Evolutionary conservation across 2,888 invertebrate species (phyloP), one percentile per base, ranked within the genome.

Genomic region (Dioctria linearis): DNA sequence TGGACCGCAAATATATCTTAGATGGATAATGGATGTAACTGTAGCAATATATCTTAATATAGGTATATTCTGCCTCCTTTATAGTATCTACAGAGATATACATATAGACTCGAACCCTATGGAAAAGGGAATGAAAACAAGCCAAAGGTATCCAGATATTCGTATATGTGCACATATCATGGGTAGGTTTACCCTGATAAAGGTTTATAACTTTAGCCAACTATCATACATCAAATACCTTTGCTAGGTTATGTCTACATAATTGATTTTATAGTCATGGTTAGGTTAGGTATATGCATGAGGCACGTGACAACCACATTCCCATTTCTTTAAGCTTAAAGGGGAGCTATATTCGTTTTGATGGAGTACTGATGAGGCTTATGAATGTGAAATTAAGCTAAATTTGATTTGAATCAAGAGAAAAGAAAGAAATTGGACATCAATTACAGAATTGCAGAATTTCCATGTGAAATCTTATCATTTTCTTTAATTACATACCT

Each of bases 221-320:
- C 80, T 78, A 81, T 82, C 82, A 82, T 82, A 82, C 81, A 81
- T 82, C 82, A 82, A 82, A 82, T 82, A 82, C 80, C 81, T 81
- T 69, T 49, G 80, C 66, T 78, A 76, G 81, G 81, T 80, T 81
- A 79, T 81, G 79, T 82, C 81, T 82, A 81, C 82, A 82, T 82
- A 82, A 82, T 82, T 82, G 82, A 82, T 82, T 82, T 82, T 81
- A 82, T 82, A 81, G 82, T 79, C 82, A 67, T 80, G 67, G 82
- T 46, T 59, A 37, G 49, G 49, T 13, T 78, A 67, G 39, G 79
- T 78, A 59, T 79, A 39, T 79, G 43, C 67, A 54, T 39, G 65
- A 13, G 67, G 79, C 54, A 79, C 67, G 76, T 76, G 76, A 76
- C 76, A 63, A 37, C 25, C 46, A 37, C 40, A 40, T 37, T 43